Evolutionary conservation across 2,888 invertebrate species (phyloP).

Genomic region (Ectemnius continuus): DNA sequence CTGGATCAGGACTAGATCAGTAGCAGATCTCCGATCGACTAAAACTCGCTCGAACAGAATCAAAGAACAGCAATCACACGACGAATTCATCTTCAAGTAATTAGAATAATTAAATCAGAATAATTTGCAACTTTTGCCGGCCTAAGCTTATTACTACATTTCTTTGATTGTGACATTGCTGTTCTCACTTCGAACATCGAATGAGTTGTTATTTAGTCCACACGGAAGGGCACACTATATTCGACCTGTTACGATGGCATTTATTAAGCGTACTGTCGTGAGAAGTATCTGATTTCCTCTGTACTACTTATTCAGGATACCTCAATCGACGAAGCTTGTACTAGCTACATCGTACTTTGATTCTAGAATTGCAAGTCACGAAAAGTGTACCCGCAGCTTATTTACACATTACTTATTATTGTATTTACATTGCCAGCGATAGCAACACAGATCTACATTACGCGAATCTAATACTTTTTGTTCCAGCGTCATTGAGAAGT

Average conservation of each 20-base stretch:
- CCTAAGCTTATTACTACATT: too few species aligned
- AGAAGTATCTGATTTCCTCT: neutral
- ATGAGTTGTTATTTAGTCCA: too few species aligned
- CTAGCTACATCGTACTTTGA: constrained; percentile 19
- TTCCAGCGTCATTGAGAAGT: constrained; percentile 10
- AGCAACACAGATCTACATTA: constrained; percentile 41
- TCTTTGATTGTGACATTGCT: too few species aligned
- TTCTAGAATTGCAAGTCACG: constrained; percentile 32
- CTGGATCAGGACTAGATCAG: constrained; percentile 34
- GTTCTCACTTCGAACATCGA: too few species aligned
- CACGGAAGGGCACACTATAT: too few species aligned
- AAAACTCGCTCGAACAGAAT: constrained; percentile 25
- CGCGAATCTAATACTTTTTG: constrained; percentile 21
- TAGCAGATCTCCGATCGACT: constrained; percentile 39
- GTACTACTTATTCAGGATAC: neutral
- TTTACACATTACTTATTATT: constrained; percentile 35
- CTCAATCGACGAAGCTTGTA: neutral
- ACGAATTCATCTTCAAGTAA: constrained; percentile 10
- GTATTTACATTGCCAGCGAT: constrained; percentile 42
- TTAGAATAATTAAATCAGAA: too few species aligned
- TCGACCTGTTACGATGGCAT: too few species aligned
- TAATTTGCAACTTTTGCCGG: too few species aligned
- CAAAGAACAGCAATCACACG: constrained; percentile 48
- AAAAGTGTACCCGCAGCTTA: constrained; percentile 28
- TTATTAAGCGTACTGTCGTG: too few species aligned